phyloP scores from a whole-genome alignment of 1,140 invertebrate species.

The Bombus confusus region DNA sequence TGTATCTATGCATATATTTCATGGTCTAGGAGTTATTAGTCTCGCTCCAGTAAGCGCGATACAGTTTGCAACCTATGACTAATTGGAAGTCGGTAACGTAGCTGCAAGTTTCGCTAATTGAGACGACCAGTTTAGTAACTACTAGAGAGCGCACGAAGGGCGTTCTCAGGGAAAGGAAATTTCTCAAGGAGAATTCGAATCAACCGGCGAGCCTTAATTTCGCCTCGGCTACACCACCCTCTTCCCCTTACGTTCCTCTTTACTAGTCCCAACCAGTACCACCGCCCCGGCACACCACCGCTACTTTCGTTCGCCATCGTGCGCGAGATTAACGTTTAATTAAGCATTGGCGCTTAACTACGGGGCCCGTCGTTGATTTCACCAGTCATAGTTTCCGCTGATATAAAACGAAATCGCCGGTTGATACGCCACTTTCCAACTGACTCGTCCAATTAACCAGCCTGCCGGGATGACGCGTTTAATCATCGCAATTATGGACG shows the following conservation, averaged over 20 bases:
- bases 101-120: slow-evolving; percentile 62
- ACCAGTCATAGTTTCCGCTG: slow-evolving; percentile 36
- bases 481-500: slow-evolving; percentile 33
- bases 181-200: slow-evolving; percentile 58
- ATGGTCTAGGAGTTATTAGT: slow-evolving; percentile 57
- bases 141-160: slow-evolving; percentile 52
- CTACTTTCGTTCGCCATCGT: background rate
- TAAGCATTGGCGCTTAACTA: slow-evolving; percentile 44
- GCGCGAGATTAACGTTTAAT: slow-evolving; percentile 52
- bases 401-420: slow-evolving; percentile 35
- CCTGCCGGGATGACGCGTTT: slow-evolving; percentile 12
- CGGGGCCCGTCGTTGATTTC: slow-evolving; percentile 33
- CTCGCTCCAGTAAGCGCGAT: slow-evolving; percentile 57
- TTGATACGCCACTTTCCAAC: slow-evolving; percentile 19
- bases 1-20: slow-evolving; percentile 52
- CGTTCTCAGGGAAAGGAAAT: slow-evolving; percentile 49
- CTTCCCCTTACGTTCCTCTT: background rate
- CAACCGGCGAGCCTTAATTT: slow-evolving; percentile 51
- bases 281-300: background rate
- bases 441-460: slow-evolving; percentile 32
- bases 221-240: background rate
- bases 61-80: slow-evolving; percentile 62
- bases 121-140: slow-evolving; percentile 61
- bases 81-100: slow-evolving; percentile 62
- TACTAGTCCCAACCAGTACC: background rate